Conservation (phyloP, 2,113 vertebrate genomes). For the Grallaria varia region DNA sequence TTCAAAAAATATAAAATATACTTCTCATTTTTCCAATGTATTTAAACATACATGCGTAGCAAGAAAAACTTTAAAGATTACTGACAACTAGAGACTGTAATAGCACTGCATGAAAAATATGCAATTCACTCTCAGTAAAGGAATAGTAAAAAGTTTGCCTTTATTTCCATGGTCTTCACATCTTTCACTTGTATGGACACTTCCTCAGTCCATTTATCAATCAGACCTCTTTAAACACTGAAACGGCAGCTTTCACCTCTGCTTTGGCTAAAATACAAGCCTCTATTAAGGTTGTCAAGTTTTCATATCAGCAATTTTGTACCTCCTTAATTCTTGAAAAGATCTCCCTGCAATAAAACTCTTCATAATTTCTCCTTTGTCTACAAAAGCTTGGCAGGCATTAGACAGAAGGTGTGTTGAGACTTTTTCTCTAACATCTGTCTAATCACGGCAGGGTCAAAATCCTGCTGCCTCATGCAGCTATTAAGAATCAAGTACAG, state of each 20-base stretch:
- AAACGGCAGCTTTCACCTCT: background rate
- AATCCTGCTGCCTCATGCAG: background rate
- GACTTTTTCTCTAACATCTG: background rate
- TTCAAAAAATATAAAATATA: background rate
- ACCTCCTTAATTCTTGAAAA: background rate
- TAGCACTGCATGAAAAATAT: background rate
- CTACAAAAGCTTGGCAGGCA: background rate
- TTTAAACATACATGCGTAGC: background rate
- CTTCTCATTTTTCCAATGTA: background rate
- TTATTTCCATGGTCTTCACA: background rate
- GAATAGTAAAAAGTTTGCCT: background rate
- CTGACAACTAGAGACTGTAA: background rate
- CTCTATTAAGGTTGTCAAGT: background rate
- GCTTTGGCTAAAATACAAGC: background rate
- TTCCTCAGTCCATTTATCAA: background rate
- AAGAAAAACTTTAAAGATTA: background rate
- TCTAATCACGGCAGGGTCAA: background rate
- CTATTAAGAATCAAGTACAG: background rate
- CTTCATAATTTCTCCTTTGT: background rate
- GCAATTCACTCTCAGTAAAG: accelerated
- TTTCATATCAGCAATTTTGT: background rate
- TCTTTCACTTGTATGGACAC: background rate
- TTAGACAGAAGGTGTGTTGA: background rate
- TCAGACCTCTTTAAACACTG: background rate
- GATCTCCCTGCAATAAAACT: background rate